Evolutionary conservation across 2,888 invertebrate genomes (phyloP).

Genomic region (Epinotia ramella): DNA sequence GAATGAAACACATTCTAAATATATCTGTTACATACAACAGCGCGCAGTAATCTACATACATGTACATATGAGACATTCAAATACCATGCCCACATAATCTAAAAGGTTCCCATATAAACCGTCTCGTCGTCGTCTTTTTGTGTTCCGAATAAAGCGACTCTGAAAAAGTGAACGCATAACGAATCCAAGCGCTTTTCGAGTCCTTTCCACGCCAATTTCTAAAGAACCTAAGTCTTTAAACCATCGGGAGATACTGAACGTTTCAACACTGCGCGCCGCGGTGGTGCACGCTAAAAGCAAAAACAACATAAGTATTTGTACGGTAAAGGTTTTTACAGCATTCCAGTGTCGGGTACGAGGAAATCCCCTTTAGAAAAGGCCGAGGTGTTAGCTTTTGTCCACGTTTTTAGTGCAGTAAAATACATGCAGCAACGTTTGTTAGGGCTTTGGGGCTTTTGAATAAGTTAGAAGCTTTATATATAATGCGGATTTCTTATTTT

Average conservation of each 20-base stretch:
- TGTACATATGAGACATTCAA: background rate
- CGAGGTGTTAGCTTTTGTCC: slow-evolving; percentile 41
- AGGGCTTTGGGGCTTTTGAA: slow-evolving; percentile 13
- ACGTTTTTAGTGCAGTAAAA: slow-evolving; percentile 37
- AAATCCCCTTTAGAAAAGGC: slow-evolving; percentile 36
- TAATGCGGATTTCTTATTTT: background rate
- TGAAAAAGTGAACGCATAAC: slow-evolving; percentile 41
- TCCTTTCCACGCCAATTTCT: background rate
- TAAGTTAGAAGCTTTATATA: slow-evolving; percentile 1
- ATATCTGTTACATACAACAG: too few species aligned
- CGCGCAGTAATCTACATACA: too few species aligned
- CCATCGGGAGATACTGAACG: background rate
- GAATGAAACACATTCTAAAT: too few species aligned
- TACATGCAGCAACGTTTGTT: slow-evolving; percentile 21
- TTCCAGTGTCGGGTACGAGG: background rate
- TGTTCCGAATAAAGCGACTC: slow-evolving; percentile 38
- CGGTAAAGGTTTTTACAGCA: background rate
- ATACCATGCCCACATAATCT: slow-evolving; percentile 12
- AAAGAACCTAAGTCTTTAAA: slow-evolving; percentile 12
- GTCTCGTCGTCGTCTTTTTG: slow-evolving; percentile 30
- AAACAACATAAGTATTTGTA: slow-evolving; percentile 22
- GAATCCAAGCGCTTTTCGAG: slow-evolving; percentile 36
- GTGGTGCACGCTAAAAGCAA: background rate
- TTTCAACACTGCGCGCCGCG: background rate
- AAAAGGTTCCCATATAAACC: slow-evolving; percentile 35